Evolutionary conservation across 1,140 invertebrate genomes (phyloP), one percentile per base, ranked within the genome.

Genomic region (Hycleus phaleratus): DNA sequence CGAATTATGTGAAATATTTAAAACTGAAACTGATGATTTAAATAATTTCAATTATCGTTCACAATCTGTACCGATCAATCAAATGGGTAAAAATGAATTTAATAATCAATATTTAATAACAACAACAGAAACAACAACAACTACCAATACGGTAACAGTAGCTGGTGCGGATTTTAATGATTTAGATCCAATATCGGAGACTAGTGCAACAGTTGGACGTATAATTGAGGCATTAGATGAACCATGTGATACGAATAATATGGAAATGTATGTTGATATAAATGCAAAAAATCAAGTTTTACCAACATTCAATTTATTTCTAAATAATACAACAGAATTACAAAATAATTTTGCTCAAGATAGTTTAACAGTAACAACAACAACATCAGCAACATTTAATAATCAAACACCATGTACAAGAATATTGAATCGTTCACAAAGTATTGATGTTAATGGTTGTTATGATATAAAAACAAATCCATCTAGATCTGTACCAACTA

Each of bases 1-100:
- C 49, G 79, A 82, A 68, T 75, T 81, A 3, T 78, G 77, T 60
- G 75, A 76, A 59, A 77, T 82, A 53, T 77, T 81, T 64, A 73
- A 77, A 45, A 77, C 76, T 48, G 69, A 71, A n/a, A 59, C 72
- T 45, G 50, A 47, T 44, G 42, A 75, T 52, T 38, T 52, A 46
- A 51, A 32, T 7, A 32, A 32, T 32, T 32, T 32, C 4, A 32
- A 54, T 42, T 83, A 81, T 60, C 77, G 87, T 44, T 88, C 86
- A 3, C 86, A 88, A 65, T 89, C 86, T 0, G 87, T 88, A 24
- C 87, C 87, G 0, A 69, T 88, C 4, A 32, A 85, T 64, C 79
- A 82, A 49, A 84, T 83, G 46, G 81, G 73, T 76, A 8, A 73
- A 72, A 65, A 70, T 71, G 0, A 62, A 49, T 69, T 10, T 56